Base-by-base conservation (phyloP, 2,888 invertebrate species). In the Caenorhabditis sp. region DNA sequence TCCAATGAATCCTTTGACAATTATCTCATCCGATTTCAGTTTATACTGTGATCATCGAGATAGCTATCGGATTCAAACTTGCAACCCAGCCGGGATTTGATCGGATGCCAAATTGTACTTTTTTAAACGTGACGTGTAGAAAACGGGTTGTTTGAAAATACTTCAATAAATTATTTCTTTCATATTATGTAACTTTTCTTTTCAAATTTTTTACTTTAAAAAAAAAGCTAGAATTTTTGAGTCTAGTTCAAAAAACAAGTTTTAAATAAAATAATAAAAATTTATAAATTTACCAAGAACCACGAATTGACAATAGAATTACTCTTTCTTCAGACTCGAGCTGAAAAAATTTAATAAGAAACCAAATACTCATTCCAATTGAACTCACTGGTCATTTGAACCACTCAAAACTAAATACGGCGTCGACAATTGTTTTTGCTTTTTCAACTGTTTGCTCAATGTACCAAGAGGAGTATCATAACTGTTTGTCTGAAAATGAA, bases 391-490 rank as follows among this genome's bases (percentile, higher is more conserved):
- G 54, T 69, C 69, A 66, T 21, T 70, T n/a, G 77, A 77, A 53
- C 86, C 86, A 54, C 80, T 82, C 53, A 87, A 73, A n/a, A 87
- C 78, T 26, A 87, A 58, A 68, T 84, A 87, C n/a, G 85, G 84
- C n/a, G 84, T 82, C 52, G 83, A 83, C 17, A 84, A 68, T 65
- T 85, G 84, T 59, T 87, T 84, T 89, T 99, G 97, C 89, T 96
- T 97, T 76, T 95, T 94, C 89, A 95, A 93, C 83, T 99, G 90
- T 91, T 97, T 93, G 87, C 93, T 93, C 66, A 97, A 91, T 1
- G 97, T 99, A 84, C 94, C 94, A 68, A 99, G 91, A 0, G 99
- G 97, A 0, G 97, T 99, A 89, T 87, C 87, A 59, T 74, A 83
- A 43, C 71, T 72, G 74, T 78, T 80, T 43, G 71, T 79, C 76